phyloP scores from a whole-genome alignment of 2,888 invertebrate species.

The Aporophyla lueneburgensis region DNA sequence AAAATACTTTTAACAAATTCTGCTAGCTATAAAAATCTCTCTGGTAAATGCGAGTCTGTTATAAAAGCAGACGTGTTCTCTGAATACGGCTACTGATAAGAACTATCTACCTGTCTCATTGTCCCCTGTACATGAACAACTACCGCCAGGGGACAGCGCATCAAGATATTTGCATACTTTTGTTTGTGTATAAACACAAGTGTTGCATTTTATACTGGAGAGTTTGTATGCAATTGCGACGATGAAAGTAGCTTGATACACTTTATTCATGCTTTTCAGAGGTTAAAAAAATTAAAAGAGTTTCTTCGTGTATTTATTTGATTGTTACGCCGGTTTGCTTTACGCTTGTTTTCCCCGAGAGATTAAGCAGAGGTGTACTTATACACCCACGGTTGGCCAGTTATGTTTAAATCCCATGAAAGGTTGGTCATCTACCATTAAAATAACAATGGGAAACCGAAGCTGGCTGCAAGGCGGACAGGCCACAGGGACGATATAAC shows the following conservation, averaged over 20 bases:
- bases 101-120: conserved; percentile 45
- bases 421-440: too few species aligned
- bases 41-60: conserved; percentile 3
- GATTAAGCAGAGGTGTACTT: too few species aligned
- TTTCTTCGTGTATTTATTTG: neutral
- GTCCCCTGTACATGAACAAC: conserved; percentile 29
- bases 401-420: too few species aligned
- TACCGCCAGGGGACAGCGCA: conserved; percentile 34
- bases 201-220: conserved; percentile 7
- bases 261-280: too few species aligned
- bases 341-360: too few species aligned
- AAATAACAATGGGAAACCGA: too few species aligned
- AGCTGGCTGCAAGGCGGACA: too few species aligned
- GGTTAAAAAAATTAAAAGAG: neutral
- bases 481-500: too few species aligned
- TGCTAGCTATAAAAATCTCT: neutral
- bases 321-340: too few species aligned
- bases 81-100: conserved; percentile 41
- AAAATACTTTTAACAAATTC: neutral
- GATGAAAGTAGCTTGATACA: neutral
- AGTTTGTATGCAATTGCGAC: neutral
- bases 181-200: neutral
- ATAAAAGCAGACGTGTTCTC: conserved; percentile 24
- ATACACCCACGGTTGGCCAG: too few species aligned
- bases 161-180: conserved; percentile 36